phyloP scores from a whole-genome alignment of 2,113 vertebrate genomes.

The Propithecus coquereli region DNA sequence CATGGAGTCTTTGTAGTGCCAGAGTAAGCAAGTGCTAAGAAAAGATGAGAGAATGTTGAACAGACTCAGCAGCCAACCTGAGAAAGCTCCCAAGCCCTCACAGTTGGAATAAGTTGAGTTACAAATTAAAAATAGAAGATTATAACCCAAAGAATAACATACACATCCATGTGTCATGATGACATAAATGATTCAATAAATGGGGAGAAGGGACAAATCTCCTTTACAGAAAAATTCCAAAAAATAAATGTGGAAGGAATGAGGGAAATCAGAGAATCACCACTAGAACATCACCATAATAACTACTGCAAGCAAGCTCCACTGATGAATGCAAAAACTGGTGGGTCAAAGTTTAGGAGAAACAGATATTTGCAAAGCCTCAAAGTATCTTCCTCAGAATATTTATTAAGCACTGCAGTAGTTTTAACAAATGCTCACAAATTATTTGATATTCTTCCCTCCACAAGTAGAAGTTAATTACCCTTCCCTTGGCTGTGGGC shows the following conservation, averaged over 20 bases:
- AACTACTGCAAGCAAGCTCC: background rate
- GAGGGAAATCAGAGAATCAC: background rate
- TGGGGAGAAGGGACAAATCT: background rate
- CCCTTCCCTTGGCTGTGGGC: rapidly evolving
- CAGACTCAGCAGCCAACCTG: background rate
- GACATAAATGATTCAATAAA: background rate
- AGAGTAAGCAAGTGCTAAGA: background rate
- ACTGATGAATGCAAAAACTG: rapidly evolving
- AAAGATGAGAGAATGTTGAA: background rate
- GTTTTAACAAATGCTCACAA: background rate
- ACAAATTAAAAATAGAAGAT: background rate
- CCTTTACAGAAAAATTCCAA: background rate
- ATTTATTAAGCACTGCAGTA: background rate
- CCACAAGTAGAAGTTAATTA: background rate
- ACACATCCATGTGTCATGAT: background rate
- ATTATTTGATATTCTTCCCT: background rate
- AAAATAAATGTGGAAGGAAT: background rate
- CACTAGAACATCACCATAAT: background rate
- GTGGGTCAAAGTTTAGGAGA: background rate
- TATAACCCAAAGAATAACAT: background rate
- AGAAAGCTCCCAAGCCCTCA: background rate
- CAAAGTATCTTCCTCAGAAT: background rate
- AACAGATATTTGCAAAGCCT: background rate
- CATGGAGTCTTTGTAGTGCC: background rate
- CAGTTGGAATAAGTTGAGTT: background rate